Evolutionary conservation across 1,140 invertebrate species (phyloP).

Genomic region (Drosophila eugracilis): DNA sequence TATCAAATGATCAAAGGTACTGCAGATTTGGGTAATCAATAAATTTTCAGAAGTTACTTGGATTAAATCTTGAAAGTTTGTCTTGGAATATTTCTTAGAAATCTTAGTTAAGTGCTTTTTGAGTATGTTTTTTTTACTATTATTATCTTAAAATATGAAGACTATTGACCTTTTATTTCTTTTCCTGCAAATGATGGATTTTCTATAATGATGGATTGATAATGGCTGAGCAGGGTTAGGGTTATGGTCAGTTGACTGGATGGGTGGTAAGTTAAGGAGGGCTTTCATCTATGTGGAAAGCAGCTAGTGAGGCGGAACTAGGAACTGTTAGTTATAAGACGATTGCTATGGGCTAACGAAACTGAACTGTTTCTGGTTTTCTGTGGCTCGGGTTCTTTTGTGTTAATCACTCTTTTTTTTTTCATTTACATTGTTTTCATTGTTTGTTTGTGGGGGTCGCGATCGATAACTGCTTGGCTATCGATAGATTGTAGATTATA

Average conservation of each 20-base stretch:
- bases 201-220: background rate
- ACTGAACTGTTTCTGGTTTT: slow-evolving; percentile 39
- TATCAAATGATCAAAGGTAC: background rate
- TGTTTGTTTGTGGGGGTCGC: slow-evolving; percentile 32
- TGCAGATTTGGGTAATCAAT: background rate
- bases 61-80: background rate
- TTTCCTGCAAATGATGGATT: background rate
- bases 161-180: background rate
- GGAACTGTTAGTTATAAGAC: slow-evolving; percentile 41
- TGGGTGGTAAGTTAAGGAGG: slow-evolving; percentile 7
- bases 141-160: background rate
- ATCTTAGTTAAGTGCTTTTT: too few relatives aligned
- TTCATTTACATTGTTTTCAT: slow-evolving; percentile 3
- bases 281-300: slow-evolving; percentile 26
- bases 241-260: background rate
- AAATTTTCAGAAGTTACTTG: background rate
- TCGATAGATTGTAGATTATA: slow-evolving; percentile 32
- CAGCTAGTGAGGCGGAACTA: slow-evolving; percentile 43
- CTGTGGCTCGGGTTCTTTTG: slow-evolving; percentile 37
- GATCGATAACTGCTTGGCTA: slow-evolving; percentile 33
- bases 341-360: slow-evolving; percentile 48
- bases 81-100: too few relatives aligned
- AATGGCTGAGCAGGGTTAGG: slow-evolving; percentile 6
- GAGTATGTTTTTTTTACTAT: too few relatives aligned
- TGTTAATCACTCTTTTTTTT: slow-evolving; percentile 27